These are phyloP conservation scores for Pollachius pollachius DNA, from an alignment of 2,113 vertebrate genomes.

Conservation along the genomic window DNA sequence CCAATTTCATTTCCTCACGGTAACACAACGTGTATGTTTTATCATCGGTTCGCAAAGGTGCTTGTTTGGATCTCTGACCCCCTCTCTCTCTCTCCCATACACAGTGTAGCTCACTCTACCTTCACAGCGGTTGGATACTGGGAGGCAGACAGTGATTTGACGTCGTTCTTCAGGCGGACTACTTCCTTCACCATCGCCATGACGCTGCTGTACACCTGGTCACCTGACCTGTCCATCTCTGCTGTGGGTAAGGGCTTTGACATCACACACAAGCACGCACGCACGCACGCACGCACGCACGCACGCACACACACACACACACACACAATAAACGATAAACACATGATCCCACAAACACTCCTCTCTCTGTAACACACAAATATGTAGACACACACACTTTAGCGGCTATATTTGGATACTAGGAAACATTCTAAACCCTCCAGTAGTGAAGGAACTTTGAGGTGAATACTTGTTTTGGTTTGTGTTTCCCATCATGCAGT, in stretches of 20 bases:
- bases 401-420: too few species aligned
- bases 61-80: background rate
- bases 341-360: too few species aligned
- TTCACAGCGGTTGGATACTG: conserved; percentile 85
- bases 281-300: too few species aligned
- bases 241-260: conserved; percentile 76
- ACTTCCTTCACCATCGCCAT: conserved; percentile 91
- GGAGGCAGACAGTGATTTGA: conserved; percentile 78
- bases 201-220: conserved; percentile 83
- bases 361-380: too few species aligned
- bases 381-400: too few species aligned
- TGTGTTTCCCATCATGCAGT: background rate
- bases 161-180: conserved; percentile 87
- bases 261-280: background rate
- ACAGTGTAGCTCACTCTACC: conserved; percentile 59
- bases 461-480: background rate
- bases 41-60: too few species aligned
- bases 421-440: too few species aligned
- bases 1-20: too few species aligned
- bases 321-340: too few species aligned
- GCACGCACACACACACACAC: too few species aligned
- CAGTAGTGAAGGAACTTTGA: too few species aligned
- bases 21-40: too few species aligned
- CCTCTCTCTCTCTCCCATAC: background rate
- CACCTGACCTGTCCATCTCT: conserved; percentile 87